phyloP scores from a whole-genome alignment of 2,113 vertebrate species.

The Nymphicus hollandicus region DNA sequence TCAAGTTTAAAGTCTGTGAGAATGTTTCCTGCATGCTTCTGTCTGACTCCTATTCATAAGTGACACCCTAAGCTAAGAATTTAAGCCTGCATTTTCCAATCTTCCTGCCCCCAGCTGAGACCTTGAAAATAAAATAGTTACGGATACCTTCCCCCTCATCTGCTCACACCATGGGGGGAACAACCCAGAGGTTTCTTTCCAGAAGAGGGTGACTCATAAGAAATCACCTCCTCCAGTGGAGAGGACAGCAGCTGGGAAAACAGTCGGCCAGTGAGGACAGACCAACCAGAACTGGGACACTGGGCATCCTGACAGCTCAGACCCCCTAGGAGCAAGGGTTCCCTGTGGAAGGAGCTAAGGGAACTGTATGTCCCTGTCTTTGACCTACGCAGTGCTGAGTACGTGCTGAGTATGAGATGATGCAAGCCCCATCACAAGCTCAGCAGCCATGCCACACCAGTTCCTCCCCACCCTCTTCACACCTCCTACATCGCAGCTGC shows the following conservation, averaged over 20 bases:
- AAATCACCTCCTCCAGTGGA: conserved; percentile 8
- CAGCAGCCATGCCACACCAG: neutral
- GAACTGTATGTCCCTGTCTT: neutral
- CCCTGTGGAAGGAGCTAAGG: neutral
- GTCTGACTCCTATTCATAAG: neutral
- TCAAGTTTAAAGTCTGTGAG: conserved; percentile 16
- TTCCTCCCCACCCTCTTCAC: neutral
- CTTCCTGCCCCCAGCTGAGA: conserved; percentile 38
- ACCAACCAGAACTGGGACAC: neutral
- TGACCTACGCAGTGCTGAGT: neutral
- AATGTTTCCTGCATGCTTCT: conserved; percentile 42
- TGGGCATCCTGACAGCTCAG: conserved; percentile 5
- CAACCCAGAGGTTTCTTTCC: conserved; percentile 20
- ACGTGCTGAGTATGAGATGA: neutral
- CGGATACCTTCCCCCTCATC: conserved; percentile 8
- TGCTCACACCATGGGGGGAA: neutral
- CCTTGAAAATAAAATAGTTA: conserved; percentile 18
- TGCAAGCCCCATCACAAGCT: neutral
- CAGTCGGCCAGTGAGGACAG: neutral
- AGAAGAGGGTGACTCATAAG: conserved; percentile 27
- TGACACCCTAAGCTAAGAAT: neutral
- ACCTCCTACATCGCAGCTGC: conserved; percentile 17
- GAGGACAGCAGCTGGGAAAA: conserved; percentile 56
- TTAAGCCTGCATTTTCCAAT: conserved; percentile 5
- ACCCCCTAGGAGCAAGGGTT: neutral